Evolutionary conservation across 2,113 vertebrate species (phyloP).

Genomic region (Limnothrissa miodon): DNA sequence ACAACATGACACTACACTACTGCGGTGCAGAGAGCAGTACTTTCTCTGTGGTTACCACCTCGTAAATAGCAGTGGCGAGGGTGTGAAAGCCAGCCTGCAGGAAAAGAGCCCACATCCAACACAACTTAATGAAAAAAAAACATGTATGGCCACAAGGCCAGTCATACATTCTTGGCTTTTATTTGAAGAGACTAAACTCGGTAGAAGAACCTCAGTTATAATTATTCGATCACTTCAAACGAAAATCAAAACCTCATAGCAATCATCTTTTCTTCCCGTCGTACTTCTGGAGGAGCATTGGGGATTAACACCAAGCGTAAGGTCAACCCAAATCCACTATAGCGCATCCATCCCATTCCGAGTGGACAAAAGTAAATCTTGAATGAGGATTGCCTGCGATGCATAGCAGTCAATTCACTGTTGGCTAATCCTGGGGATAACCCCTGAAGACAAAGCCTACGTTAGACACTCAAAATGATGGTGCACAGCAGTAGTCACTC

Average conservation of each 20-base stretch:
- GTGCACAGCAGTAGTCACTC: neutral
- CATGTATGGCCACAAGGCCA: neutral
- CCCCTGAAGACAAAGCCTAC: constrained; percentile 2
- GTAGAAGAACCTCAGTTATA: neutral
- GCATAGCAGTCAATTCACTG: neutral
- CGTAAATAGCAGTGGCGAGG: constrained; percentile 62
- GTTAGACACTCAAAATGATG: neutral
- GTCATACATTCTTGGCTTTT: neutral
- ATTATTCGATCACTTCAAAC: neutral
- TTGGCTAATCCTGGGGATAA: neutral
- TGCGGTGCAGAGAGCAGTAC: constrained; percentile 31
- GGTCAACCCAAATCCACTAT: neutral
- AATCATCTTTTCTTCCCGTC: neutral
- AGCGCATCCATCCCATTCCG: neutral
- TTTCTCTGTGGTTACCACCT: constrained; percentile 53
- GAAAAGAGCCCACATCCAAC: constrained; percentile 35
- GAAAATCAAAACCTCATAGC: neutral
- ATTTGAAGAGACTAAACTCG: neutral
- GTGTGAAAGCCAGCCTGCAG: constrained; percentile 58
- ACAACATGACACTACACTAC: neutral
- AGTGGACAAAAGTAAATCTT: neutral
- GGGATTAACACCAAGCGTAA: neutral
- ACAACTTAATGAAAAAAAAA: neutral
- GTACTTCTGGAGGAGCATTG: neutral
- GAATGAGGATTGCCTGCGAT: neutral